Evolutionary conservation across 2,797 vertebrate genomes (phyloP), one percentile per base, ranked within the genome.

Genomic region (Odontamblyopus rebecca): DNA sequence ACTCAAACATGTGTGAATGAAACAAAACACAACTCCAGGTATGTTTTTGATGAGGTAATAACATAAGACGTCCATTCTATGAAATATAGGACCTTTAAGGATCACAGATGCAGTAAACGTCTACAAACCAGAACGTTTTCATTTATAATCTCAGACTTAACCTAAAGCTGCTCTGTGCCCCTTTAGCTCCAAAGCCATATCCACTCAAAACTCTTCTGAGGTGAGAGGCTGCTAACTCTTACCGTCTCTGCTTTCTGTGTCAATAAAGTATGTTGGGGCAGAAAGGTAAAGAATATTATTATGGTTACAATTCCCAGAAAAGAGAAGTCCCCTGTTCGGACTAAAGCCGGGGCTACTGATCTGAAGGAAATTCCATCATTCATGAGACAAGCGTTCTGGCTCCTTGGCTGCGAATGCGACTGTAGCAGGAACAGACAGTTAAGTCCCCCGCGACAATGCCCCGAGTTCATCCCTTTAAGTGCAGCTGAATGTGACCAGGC

Each of bases 271-370:
- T 73, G 72, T 81, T 86, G 79, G 75, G 75, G 32, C 48, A 16
- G 60, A 71, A 72, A 83, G 80, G 88, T 81, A 82, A 81, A 88
- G 86, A 85, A 86, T 71, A 89, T 89, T 86, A 80, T 75, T 67
- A 56, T 70, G 67, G 73, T 64, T 76, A 51, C 19, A 73, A 65
- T 88, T 83, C 83, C 78, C 80, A 61, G 78, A 87, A 84, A 38
- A 70, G 80, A 56, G 2, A 75, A 67, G 59, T 74, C 61, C 54
- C 13, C 3, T 32, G 68, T 67, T 70, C 69, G 70, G 65, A 51
- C 66, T 70, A 70, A 48, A 71, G 48, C 61, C 75, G 8, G n/a
- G 64, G 18, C 67, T 0, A 60, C 72, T 80, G 61, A 82, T 73
- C 61, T 23, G 44, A 69, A 82, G 77, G 73, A 89, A 88, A 87